Conservation (phyloP, 1,140 invertebrate genomes). For the Calosoma granatense region DNA sequence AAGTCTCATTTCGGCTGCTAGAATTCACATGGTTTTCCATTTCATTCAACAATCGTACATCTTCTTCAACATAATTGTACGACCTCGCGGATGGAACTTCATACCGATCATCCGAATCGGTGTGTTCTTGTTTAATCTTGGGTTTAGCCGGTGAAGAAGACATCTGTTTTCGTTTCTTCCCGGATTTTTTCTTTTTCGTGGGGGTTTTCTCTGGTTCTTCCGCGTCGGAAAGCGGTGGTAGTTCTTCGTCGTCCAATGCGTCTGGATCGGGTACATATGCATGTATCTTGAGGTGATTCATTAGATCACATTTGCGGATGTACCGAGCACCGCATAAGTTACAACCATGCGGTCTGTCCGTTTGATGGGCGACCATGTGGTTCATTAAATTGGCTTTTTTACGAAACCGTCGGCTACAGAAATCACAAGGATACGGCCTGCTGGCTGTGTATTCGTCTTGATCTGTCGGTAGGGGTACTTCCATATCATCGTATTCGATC, state of each 20-base stretch:
- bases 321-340: conserved; percentile 69
- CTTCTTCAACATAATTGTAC: conserved; percentile 38
- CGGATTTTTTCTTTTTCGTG: background rate
- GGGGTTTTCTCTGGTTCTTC: background rate
- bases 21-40: conserved; percentile 34
- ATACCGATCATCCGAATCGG: conserved; percentile 2
- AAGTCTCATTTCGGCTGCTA: conserved; percentile 25
- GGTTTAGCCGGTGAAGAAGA: background rate
- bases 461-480: conserved; percentile 66
- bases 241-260: conserved; percentile 25
- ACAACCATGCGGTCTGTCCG: conserved; percentile 63
- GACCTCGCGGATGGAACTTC: conserved; percentile 20
- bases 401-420: conserved; percentile 68
- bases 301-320: conserved; percentile 62
- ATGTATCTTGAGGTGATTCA: conserved; percentile 73
- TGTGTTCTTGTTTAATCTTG: background rate
- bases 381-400: conserved; percentile 74
- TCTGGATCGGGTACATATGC: conserved; percentile 50
- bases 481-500: conserved; percentile 54
- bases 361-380: conserved; percentile 75
- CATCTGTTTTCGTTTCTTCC: background rate
- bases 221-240: background rate
- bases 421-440: conserved; percentile 75
- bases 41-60: conserved; percentile 36
- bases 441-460: conserved; percentile 71